A percentile compares a stretch with the other conserved stretches of the same genome.
Evolutionary conservation across 2,797 vertebrate genomes (phyloP).

Genomic region (Cynopterus sphinx): DNA sequence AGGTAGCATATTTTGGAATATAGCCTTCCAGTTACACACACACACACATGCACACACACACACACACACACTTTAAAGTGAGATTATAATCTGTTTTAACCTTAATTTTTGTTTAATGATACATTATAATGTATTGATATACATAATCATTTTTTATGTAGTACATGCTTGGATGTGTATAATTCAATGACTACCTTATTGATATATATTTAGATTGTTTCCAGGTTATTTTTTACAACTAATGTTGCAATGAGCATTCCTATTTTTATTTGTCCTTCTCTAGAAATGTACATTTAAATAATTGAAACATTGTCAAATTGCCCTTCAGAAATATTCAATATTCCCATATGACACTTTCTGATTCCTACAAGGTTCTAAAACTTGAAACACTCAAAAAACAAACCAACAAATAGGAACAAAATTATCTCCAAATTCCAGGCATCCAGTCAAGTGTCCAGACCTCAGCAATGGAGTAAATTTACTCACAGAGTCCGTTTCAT

Average conservation of each 20-base stretch:
- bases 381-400: background rate
- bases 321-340: constrained; percentile 39
- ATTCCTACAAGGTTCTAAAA: constrained; percentile 6
- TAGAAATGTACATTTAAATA: constrained; percentile 7
- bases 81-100: background rate
- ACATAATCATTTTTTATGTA: background rate
- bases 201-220: constrained; percentile 1
- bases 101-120: constrained; percentile 28
- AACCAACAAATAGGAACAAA: background rate
- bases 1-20: background rate
- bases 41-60: background rate
- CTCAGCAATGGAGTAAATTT: background rate
- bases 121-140: background rate
- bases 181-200: background rate
- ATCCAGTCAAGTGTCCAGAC: background rate
- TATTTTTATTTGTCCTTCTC: constrained; percentile 41
- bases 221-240: background rate
- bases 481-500: background rate
- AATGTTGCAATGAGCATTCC: constrained; percentile 3
- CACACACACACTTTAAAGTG: background rate
- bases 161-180: background rate
- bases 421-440: background rate
- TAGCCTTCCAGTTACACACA: background rate
- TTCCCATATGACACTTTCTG: constrained; percentile 1
- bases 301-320: constrained; percentile 15